Conservation (phyloP, 2,888 invertebrate species). For the Eledona agricola region DNA sequence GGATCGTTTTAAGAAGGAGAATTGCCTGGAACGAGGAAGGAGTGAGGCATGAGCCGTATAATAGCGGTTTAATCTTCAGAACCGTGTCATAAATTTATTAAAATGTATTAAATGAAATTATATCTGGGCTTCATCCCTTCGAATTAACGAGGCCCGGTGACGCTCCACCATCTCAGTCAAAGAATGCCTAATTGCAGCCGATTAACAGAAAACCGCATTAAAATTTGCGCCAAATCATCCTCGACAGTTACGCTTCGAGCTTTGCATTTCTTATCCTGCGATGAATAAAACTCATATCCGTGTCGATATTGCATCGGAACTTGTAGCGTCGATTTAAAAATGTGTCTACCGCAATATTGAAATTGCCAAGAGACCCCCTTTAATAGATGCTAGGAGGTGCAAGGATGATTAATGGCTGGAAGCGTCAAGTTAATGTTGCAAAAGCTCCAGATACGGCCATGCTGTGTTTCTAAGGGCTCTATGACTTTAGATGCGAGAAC, state of each 20-base stretch:
- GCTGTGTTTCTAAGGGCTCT: slow-evolving; percentile 3
- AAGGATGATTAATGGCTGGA: slow-evolving; percentile 32
- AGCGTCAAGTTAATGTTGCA: slow-evolving; percentile 35
- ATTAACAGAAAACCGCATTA: slow-evolving; percentile 16
- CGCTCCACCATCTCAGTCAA: slow-evolving; percentile 23
- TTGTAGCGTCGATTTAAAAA: slow-evolving; percentile 11
- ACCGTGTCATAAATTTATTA: slow-evolving; percentile 61
- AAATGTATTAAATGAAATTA: slow-evolving; percentile 61
- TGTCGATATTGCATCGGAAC: slow-evolving; percentile 5
- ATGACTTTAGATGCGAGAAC: too few species aligned
- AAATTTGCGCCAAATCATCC: slow-evolving; percentile 5
- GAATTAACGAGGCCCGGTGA: slow-evolving; percentile 37
- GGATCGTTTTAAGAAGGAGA: slow-evolving; percentile 56
- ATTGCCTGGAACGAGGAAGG: slow-evolving; percentile 54
- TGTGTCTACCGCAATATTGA: slow-evolving; percentile 13
- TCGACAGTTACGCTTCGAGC: slow-evolving; percentile 3
- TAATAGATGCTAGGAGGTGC: slow-evolving; percentile 33
- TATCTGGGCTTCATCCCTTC: slow-evolving; percentile 47
- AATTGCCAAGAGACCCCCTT: slow-evolving; percentile 20
- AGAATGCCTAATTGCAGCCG: slow-evolving; percentile 21
- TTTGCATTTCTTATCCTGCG: too few species aligned
- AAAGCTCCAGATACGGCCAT: slow-evolving; percentile 26
- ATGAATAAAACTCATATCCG: slow-evolving; percentile 11
- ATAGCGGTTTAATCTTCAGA: slow-evolving; percentile 60
- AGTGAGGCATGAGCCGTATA: slow-evolving; percentile 59